These are phyloP conservation scores for Drosophila sulfurigaster DNA, from an alignment of 1,140 invertebrate species.

Conservation along the genomic window DNA sequence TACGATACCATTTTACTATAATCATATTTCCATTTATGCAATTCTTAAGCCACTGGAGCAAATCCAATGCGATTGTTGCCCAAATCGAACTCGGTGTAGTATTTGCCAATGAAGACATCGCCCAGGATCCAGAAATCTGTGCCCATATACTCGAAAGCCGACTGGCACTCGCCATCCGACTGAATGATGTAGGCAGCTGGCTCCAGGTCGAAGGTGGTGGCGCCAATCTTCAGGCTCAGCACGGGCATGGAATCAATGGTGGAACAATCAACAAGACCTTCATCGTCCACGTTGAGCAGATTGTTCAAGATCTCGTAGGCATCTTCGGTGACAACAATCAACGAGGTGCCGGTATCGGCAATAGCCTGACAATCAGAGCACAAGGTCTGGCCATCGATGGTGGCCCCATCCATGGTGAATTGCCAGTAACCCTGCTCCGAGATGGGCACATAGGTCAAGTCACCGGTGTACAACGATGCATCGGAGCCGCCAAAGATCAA, in stretches of 20 bases:
- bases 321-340: constrained; percentile 94
- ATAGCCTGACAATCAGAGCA: constrained; percentile 94
- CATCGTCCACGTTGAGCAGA: constrained; percentile 89
- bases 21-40: constrained; percentile 17
- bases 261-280: constrained; percentile 92
- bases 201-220: constrained; percentile 91
- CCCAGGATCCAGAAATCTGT: constrained; percentile 97
- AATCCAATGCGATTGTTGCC: constrained; percentile 96
- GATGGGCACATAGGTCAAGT: constrained; percentile 95
- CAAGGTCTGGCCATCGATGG: constrained; percentile 86
- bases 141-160: constrained; percentile 87
- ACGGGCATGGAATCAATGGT: constrained; percentile 90
- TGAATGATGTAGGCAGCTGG: constrained; percentile 94
- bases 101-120: constrained; percentile 98
- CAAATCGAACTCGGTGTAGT: constrained; percentile 98
- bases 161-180: constrained; percentile 96
- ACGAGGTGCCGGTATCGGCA: constrained; percentile 98
- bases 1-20: neutral
- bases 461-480: constrained; percentile 93
- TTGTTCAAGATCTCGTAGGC: constrained; percentile 94
- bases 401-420: constrained; percentile 94
- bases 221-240: constrained; percentile 92
- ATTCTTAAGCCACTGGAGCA: constrained; percentile 86
- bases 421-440: constrained; percentile 97
- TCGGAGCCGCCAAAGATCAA: constrained; percentile 97